Base-by-base conservation (phyloP, 2,797 vertebrate genomes). In the Coilia nasus region DNA sequence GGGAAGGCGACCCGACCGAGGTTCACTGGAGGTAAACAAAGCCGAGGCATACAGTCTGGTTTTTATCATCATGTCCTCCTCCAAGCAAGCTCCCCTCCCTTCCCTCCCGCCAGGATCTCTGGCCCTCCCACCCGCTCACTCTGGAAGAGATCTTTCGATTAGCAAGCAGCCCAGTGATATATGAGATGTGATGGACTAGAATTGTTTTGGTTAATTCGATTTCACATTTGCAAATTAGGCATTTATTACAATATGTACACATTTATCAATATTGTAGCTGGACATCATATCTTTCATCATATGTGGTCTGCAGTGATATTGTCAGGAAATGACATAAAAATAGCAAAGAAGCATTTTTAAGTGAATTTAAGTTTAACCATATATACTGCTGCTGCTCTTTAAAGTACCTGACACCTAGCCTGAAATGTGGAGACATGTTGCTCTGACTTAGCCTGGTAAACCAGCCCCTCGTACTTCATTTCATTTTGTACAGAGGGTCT, bases 121-220 rank as follows among this genome's bases (percentile, higher is more conserved):
- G 71, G 71, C 71, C 71, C 1, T 21, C 19, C 41, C 71, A 35
- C 28, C 14, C 5, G 2, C 5, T 14, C 64, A 35, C 64, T 31
- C 11, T n/a, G 71, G 71, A 78, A 78, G 71, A 41, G 57, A 54
- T 59, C 21, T 78, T 75, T 44, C 31, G 15, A 78, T 78, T 78
- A 78, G 71, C 71, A 44, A 78, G 35, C 25, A 35, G 67, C 28
- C 67, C 71, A 21, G 6, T 21, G 6, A 17, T 41, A 19, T 59
- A 59, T 19, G 17, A 59, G 57, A 59, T 59, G 21, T 2, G 17
- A 21, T 19, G 57, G 2, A 9, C 31, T 44, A 78, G 71, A 19
- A 78, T 19, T 7, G 15, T 15, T 78, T 78, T 44, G 15, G 35
- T 10, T 78, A 4, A 44, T 54, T 54, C 7, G 7, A 54, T 9